Conservation (phyloP, 2,888 invertebrate genomes). For the Zeuzera pyrina region DNA sequence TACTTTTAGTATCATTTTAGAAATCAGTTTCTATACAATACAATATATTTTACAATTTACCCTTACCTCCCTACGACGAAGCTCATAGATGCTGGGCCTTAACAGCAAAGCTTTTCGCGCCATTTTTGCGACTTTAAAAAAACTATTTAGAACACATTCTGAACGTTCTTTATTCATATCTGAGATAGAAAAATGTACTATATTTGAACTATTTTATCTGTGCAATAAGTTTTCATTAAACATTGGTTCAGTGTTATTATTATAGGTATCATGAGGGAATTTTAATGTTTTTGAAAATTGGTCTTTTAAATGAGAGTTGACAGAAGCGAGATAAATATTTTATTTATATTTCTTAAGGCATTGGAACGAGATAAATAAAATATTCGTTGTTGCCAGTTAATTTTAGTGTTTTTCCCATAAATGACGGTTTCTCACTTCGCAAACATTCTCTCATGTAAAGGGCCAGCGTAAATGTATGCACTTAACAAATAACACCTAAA, state of each 20-base stretch:
- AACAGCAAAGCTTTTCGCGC: slow-evolving; percentile 44
- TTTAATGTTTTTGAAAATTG: too few species aligned
- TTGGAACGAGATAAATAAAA: not conserved
- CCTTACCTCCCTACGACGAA: slow-evolving; percentile 65
- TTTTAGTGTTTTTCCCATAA: slow-evolving; percentile 1
- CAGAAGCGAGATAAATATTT: too few species aligned
- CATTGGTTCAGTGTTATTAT: too few species aligned
- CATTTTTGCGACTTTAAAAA: slow-evolving; percentile 30
- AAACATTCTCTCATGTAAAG: too few species aligned
- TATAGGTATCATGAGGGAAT: too few species aligned
- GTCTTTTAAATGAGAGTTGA: too few species aligned
- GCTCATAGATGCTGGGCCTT: slow-evolving; percentile 58
- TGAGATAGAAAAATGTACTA: slow-evolving; percentile 50
- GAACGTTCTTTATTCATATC: slow-evolving; percentile 46
- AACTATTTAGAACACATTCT: slow-evolving; percentile 44
- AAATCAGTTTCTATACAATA: slow-evolving; percentile 56
- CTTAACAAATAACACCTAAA: slow-evolving; percentile 46
- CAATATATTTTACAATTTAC: slow-evolving; percentile 56
- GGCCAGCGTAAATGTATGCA: too few species aligned
- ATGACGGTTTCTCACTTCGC: too few species aligned
- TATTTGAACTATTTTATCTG: too few species aligned
- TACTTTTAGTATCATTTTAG: slow-evolving; percentile 64
- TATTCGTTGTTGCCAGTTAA: too few species aligned
- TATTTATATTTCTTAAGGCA: too few species aligned
- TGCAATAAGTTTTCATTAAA: too few species aligned